phyloP scores from a whole-genome alignment of 1,140 invertebrate species.

The Drosophila rhopaloa region DNA sequence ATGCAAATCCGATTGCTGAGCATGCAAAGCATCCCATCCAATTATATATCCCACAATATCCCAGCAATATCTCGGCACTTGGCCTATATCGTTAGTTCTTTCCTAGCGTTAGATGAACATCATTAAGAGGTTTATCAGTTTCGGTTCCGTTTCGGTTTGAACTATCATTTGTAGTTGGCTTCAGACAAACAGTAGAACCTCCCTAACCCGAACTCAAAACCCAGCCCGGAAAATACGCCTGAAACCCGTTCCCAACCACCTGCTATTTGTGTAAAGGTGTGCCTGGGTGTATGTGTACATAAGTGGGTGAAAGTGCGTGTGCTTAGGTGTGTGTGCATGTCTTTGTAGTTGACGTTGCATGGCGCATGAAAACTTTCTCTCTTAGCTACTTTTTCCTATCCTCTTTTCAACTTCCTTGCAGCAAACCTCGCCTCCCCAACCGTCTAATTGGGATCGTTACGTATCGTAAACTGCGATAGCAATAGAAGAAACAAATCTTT shows the following conservation, averaged over 20 bases:
- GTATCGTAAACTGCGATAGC: not conserved
- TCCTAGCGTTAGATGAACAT: conserved; percentile 42
- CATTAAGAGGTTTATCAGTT: conserved; percentile 32
- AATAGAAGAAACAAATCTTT: no score
- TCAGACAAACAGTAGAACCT: conserved; percentile 23
- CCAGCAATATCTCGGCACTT: conserved; percentile 1
- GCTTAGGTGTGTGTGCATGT: conserved; percentile 31
- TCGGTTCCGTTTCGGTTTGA: conserved; percentile 36
- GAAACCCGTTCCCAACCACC: conserved; percentile 4
- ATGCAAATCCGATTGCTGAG: not conserved
- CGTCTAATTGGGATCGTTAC: not conserved
- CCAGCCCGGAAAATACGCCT: not conserved
- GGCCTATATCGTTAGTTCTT: conserved; percentile 18
- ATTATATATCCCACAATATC: not conserved
- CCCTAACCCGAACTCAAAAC: not conserved
- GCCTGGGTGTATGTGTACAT: conserved; percentile 6
- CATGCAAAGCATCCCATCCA: not conserved
- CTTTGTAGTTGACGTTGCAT: conserved; percentile 27
- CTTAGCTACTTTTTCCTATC: conserved; percentile 9
- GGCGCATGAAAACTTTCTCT: conserved; percentile 28
- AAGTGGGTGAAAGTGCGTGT: conserved; percentile 23
- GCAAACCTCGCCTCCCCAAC: not conserved
- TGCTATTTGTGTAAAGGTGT: conserved; percentile 13
- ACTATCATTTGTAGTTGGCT: conserved; percentile 51
- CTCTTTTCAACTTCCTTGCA: conserved; percentile 2